Evolutionary conservation across 2,113 vertebrate genomes (phyloP).

Genomic region (Ptyas mucosa): DNA sequence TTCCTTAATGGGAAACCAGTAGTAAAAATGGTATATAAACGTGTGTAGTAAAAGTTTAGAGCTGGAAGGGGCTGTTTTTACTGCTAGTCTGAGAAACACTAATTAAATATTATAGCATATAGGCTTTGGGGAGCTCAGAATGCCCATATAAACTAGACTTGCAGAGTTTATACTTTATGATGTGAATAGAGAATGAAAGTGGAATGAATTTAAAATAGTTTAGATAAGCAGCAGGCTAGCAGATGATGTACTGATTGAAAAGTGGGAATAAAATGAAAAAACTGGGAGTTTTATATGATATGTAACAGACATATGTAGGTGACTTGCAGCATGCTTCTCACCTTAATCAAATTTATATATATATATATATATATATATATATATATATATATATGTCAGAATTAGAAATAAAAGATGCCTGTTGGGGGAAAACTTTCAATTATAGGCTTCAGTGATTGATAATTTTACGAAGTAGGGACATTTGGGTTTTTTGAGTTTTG

Average conservation of each 20-base stretch:
- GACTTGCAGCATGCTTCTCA: not conserved
- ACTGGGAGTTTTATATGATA: not conserved
- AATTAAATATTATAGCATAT: not conserved
- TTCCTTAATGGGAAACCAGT: not conserved
- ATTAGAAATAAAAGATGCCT: not conserved
- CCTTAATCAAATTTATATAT: not conserved
- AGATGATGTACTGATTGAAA: not conserved
- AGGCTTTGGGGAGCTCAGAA: not conserved
- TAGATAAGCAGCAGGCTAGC: not conserved
- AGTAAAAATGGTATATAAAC: not conserved
- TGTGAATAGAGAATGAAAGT: not conserved
- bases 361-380: no score
- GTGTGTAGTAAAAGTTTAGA: not conserved
- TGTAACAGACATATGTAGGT: not conserved
- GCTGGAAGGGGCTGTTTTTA: not conserved
- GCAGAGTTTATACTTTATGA: not conserved
- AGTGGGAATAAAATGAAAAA: not conserved
- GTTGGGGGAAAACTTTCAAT: not conserved
- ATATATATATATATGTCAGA: not conserved
- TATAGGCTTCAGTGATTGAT: not conserved
- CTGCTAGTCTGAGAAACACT: not conserved
- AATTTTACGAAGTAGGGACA: not conserved
- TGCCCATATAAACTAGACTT: not conserved
- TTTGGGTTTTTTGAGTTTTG: not conserved
- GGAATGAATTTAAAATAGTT: not conserved